Evolutionary conservation across 2,113 vertebrate species (phyloP).

Genomic region (Ifrita kowaldi): DNA sequence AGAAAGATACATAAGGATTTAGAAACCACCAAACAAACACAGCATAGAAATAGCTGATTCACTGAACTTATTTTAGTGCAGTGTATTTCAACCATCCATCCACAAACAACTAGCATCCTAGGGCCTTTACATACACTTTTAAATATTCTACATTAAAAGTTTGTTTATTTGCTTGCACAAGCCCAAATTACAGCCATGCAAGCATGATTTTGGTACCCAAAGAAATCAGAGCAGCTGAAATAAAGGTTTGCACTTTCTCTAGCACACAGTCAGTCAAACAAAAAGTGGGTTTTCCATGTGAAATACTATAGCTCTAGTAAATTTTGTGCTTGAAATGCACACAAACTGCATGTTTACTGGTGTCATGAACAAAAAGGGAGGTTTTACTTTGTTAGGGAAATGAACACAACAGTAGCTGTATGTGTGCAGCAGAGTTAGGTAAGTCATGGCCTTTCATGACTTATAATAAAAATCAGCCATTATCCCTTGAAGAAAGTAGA

Average conservation of each 20-base stretch:
- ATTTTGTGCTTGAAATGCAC: background rate
- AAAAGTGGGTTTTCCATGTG: background rate
- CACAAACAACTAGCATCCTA: background rate
- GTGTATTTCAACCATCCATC: background rate
- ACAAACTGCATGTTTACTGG: background rate
- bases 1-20: background rate
- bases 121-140: background rate
- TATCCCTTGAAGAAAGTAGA: background rate
- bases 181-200: background rate
- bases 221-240: background rate
- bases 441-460: background rate
- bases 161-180: background rate
- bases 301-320: background rate
- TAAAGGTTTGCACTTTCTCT: background rate
- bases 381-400: background rate
- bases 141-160: background rate
- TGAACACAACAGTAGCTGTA: background rate
- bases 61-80: background rate
- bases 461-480: background rate
- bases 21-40: background rate
- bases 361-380: background rate
- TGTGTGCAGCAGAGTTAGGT: background rate
- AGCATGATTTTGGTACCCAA: background rate
- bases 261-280: background rate
- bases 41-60: background rate